Evolutionary conservation across 2,113 vertebrate species (phyloP).

Genomic region (Elaphurus davidianus): DNA sequence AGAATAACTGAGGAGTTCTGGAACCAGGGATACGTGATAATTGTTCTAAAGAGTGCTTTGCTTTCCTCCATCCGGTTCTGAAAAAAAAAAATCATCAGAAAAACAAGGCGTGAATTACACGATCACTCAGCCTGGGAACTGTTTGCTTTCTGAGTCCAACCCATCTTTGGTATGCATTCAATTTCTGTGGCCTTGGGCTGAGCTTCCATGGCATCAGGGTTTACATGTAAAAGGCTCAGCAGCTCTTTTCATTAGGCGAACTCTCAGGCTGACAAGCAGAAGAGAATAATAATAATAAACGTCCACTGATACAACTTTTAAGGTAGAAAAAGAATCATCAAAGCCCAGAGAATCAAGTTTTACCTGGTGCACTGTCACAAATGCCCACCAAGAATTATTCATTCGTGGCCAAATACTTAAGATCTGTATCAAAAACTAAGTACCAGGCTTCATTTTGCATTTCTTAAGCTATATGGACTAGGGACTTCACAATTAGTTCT

Average conservation of each 20-base stretch:
- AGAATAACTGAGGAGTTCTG: conserved; percentile 96
- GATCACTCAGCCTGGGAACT: not conserved
- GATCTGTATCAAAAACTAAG: conserved; percentile 23
- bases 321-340: not conserved
- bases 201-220: not conserved
- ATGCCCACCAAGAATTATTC: conserved; percentile 3
- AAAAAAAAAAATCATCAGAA: conserved; percentile 39
- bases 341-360: not conserved
- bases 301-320: not conserved
- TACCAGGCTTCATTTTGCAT: conserved; percentile 8
- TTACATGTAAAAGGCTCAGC: conserved; percentile 1
- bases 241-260: conserved; percentile 47
- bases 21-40: conserved; percentile 96
- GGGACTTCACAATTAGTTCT: not conserved
- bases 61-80: conserved; percentile 98
- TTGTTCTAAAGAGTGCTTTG: conserved; percentile 95
- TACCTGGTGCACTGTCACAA: not conserved
- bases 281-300: conserved; percentile 12
- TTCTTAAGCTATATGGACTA: not conserved
- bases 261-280: not conserved
- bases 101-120: conserved; percentile 42
- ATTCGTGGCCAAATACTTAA: not conserved
- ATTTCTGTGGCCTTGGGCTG: not conserved
- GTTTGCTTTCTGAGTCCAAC: not conserved
- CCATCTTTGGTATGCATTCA: not conserved